Percentiles rank a stretch among this genome's conserved stretches.
Evolutionary conservation across 2,888 invertebrate species (phyloP).

Genomic region (Myathropa florea): DNA sequence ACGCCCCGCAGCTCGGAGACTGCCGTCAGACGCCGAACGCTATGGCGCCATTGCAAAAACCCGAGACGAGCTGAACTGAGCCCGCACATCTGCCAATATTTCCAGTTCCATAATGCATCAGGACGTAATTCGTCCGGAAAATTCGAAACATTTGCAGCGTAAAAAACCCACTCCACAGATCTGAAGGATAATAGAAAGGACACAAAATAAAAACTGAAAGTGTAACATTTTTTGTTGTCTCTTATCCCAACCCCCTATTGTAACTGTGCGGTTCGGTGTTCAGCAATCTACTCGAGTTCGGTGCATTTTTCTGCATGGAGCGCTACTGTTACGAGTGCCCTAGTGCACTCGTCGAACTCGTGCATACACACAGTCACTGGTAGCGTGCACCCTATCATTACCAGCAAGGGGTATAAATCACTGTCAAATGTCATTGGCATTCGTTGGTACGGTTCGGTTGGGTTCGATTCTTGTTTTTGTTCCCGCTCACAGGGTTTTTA

Average conservation of each 20-base stretch:
- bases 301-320: constrained; percentile 53
- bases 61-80: constrained; percentile 6
- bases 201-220: constrained; percentile 55
- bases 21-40: background rate
- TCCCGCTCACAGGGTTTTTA: background rate
- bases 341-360: background rate
- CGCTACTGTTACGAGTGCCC: constrained; percentile 5
- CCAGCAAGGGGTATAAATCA: constrained; percentile 78
- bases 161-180: constrained; percentile 40
- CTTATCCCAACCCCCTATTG: constrained; percentile 25
- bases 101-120: constrained; percentile 64
- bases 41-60: background rate
- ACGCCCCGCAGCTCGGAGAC: constrained; percentile 54
- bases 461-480: constrained; percentile 15
- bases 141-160: constrained; percentile 65
- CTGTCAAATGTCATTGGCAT: constrained; percentile 80
- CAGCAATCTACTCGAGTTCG: background rate
- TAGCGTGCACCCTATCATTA: constrained; percentile 76
- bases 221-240: constrained; percentile 33
- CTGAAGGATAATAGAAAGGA: constrained; percentile 56
- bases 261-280: background rate
- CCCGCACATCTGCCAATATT: constrained; percentile 68
- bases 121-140: constrained; percentile 64
- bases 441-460: constrained; percentile 19
- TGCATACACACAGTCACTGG: background rate